Percentiles rank a stretch among this genome's conserved stretches.
Conservation (phyloP, 2,797 vertebrate species). For the Anisognathus igniventris region DNA sequence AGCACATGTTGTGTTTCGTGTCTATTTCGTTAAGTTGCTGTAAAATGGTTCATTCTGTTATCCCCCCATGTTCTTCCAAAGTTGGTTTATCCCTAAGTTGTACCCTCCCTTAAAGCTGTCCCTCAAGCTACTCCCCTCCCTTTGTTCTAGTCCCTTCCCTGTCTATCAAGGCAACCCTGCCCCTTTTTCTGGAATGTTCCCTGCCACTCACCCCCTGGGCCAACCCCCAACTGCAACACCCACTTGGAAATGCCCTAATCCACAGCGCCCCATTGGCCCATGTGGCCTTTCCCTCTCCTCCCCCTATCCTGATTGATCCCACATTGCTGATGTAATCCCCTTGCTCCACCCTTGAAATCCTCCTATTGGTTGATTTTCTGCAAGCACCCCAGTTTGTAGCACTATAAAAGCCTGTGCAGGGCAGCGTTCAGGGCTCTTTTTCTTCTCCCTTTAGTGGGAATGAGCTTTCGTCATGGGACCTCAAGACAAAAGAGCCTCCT, state of each 20-base stretch:
- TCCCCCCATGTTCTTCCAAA: not conserved
- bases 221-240: not conserved
- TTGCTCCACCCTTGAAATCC: not conserved
- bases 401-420: not conserved
- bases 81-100: not conserved
- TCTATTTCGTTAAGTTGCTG: not conserved
- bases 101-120: not conserved
- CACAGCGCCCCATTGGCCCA: accelerated
- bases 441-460: too few species aligned
- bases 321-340: not conserved
- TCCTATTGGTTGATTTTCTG: not conserved
- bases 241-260: not conserved
- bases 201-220: not conserved
- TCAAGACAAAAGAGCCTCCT: not conserved
- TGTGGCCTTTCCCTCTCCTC: not conserved
- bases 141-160: not conserved
- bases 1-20: not conserved
- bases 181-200: not conserved
- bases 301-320: not conserved
- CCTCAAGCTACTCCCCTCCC: not conserved
- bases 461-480: too few species aligned
- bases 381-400: not conserved
- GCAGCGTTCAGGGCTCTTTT: accelerated
- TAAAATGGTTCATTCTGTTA: not conserved
- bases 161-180: accelerated